Percentiles rank a stretch among this genome's conserved stretches.
Evolutionary conservation across 2,797 vertebrate genomes (phyloP).

Genomic region (Tenualosa ilisha): DNA sequence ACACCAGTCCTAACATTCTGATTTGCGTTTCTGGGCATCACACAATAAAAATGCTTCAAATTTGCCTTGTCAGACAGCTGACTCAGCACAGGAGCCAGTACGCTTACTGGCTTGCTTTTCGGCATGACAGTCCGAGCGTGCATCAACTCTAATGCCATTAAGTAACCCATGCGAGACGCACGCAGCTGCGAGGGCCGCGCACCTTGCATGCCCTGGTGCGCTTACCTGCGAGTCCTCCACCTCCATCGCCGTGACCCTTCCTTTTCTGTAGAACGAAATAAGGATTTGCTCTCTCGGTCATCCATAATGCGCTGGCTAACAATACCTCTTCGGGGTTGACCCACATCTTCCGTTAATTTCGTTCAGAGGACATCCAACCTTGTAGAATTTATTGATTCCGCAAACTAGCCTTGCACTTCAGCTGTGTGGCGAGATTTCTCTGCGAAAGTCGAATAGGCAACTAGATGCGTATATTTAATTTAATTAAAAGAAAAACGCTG

Average conservation of each 20-base stretch:
- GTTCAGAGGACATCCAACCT: conserved; percentile 64
- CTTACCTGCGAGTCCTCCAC: conserved; percentile 92
- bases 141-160: neutral
- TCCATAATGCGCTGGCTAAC: conserved; percentile 92
- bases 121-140: neutral
- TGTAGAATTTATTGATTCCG: neutral
- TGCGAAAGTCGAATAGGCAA: neutral
- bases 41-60: neutral
- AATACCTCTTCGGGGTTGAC: conserved; percentile 95
- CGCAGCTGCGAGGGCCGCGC: neutral
- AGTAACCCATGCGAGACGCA: conserved; percentile 20
- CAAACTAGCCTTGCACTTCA: neutral
- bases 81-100: neutral
- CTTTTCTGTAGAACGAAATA: conserved; percentile 96
- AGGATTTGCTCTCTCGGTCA: conserved; percentile 94
- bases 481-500: neutral
- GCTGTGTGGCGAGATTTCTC: neutral
- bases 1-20: neutral
- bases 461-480: neutral
- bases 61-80: neutral
- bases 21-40: neutral
- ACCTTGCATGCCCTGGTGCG: neutral
- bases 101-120: neutral
- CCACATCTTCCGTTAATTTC: conserved; percentile 80
- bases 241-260: conserved; percentile 91